A percentile compares a stretch with the other conserved stretches of the same genome.
These are phyloP conservation scores for Aquatica leii DNA, from an alignment of 2,888 invertebrate species.

Conservation along the genomic window DNA sequence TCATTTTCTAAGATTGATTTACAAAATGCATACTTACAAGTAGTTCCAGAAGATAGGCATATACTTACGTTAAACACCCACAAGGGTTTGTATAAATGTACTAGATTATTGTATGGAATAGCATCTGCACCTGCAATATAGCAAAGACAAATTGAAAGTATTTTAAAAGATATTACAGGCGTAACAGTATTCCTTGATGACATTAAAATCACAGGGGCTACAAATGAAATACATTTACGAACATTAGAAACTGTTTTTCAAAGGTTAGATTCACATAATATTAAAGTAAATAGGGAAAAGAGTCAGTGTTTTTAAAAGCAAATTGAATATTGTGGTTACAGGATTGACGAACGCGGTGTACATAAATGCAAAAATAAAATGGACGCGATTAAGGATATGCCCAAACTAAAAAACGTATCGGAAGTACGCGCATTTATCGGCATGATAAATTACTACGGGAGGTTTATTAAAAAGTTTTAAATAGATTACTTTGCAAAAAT, in stretches of 20 bases:
- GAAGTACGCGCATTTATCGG: constrained; percentile 7
- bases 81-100: too few species aligned
- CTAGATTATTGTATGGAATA: too few species aligned
- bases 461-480: constrained; percentile 10
- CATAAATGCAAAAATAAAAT: too few species aligned
- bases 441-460: constrained; percentile 9
- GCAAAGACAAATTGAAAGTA: not conserved
- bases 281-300: constrained; percentile 1
- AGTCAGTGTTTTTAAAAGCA: not conserved
- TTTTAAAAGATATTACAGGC: not conserved
- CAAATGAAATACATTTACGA: not conserved
- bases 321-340: too few species aligned
- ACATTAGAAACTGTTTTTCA: not conserved
- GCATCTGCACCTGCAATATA: too few species aligned
- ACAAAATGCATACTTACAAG: too few species aligned
- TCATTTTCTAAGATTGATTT: too few species aligned
- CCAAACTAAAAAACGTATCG: too few species aligned
- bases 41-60: constrained; percentile 18
- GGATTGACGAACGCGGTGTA: too few species aligned
- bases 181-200: too few species aligned
- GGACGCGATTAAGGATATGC: too few species aligned
- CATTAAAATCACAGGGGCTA: too few species aligned
- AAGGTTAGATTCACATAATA: not conserved
- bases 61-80: not conserved
- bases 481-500: not conserved